Conservation (phyloP, 2,113 vertebrate species). For the Gambusia affinis region DNA sequence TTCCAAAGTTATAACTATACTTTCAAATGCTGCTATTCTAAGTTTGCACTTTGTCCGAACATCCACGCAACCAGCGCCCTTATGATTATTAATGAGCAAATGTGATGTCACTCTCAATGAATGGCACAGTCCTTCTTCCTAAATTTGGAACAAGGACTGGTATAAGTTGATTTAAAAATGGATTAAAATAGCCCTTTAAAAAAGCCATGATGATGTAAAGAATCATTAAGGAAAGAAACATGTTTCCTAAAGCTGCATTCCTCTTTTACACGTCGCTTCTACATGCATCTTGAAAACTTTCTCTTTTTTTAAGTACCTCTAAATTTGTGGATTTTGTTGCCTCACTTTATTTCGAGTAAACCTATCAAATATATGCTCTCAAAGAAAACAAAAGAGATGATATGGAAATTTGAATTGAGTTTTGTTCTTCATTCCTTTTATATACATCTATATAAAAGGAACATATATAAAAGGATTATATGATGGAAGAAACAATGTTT, state of each 20-base stretch:
- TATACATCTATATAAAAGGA: no score
- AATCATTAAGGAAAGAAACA: background rate
- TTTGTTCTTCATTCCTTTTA: background rate
- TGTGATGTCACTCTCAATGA: no score
- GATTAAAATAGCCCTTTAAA: background rate
- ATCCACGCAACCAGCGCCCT: no score
- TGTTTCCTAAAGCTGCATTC: conserved; percentile 1
- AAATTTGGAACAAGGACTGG: no score
- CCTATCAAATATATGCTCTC: background rate
- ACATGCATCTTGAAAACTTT: conserved; percentile 9
- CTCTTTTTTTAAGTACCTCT: background rate
- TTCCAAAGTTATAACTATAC: no score
- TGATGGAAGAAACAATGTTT: no score
- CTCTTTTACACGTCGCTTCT: background rate
- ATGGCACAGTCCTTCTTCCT: no score
- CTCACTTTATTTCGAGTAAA: background rate
- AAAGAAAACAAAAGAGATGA: no score
- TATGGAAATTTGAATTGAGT: background rate
- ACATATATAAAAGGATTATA: no score
- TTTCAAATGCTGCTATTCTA: no score
- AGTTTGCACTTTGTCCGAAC: no score
- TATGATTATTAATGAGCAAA: no score
- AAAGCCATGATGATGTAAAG: background rate
- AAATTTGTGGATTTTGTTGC: background rate
- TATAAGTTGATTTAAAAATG: background rate